Evolutionary conservation across 2,888 invertebrate genomes (phyloP), one percentile per base, ranked within the genome.

Genomic region (Orchesellides sinensis): DNA sequence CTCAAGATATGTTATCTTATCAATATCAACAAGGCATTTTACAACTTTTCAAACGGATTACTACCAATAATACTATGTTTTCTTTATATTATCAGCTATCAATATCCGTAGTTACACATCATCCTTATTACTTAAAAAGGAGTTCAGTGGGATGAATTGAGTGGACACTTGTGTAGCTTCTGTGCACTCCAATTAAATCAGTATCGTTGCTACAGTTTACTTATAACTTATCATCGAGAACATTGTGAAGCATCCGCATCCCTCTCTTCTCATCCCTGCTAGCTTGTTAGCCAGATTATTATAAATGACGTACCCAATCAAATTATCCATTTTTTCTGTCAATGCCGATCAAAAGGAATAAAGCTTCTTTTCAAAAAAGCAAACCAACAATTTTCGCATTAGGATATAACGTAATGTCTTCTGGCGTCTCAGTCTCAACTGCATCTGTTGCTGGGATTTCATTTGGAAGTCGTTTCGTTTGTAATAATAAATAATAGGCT

Each of bases 111-210:
- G n/a, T n/a, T n/a, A n/a, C n/a, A n/a, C n/a, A n/a, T n/a, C n/a
- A n/a, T n/a, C n/a, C n/a, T n/a, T n/a, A n/a, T n/a, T n/a, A n/a
- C n/a, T n/a, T n/a, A n/a, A n/a, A n/a, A n/a, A n/a, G n/a, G n/a
- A n/a, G n/a, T n/a, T 35, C 12, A 35, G 12, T 10, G 6, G 8
- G 40, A 35, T 35, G 49, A 19, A n/a, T 45, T n/a, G 14, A 65
- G 21, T 66, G 45, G 56, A 77, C 75, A 77, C 75, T 77, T 77
- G 66, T 77, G 29, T 59, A 47, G 78, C 69, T 78, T 78, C 68
- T 52, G 75, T 68, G 27, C 27, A 61, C 59, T 59, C 29, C 29
- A 73, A 73, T 72, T 72, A 72, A 72, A 72, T 72, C 32, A 45
- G 59, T 56, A 35, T 49, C 32, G 69, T 27, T 45, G 49, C 12